A percentile compares a stretch with the other conserved stretches of the same genome.
Evolutionary conservation across 2,888 invertebrate genomes (phyloP).

Genomic region (Augochlorella aurata): DNA sequence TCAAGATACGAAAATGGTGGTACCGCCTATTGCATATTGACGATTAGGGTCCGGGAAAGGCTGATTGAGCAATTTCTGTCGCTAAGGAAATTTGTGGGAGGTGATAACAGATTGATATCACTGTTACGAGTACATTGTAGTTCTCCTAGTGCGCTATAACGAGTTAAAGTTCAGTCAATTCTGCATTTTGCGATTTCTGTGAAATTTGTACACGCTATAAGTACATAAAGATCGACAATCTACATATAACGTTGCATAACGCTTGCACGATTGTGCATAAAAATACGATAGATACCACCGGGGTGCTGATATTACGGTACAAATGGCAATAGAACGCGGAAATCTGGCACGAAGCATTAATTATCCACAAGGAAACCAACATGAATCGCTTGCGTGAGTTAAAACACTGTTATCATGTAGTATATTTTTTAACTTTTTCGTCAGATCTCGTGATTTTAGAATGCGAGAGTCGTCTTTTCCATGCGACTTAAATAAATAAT

Average conservation of each 20-base stretch:
- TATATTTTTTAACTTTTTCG: neutral
- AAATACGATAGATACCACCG: neutral
- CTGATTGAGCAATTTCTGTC: too few relatives aligned
- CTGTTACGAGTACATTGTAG: too few relatives aligned
- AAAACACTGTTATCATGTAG: neutral
- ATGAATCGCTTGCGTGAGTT: neutral
- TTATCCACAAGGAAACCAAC: neutral
- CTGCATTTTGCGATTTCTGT: neutral
- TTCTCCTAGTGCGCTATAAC: too few relatives aligned
- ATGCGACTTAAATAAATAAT: too few relatives aligned
- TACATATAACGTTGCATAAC: neutral
- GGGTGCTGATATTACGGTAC: neutral
- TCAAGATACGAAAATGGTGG: too few relatives aligned
- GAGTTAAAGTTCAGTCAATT: too few relatives aligned
- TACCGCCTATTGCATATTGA: too few relatives aligned
- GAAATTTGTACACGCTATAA: neutral
- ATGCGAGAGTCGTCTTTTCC: too few relatives aligned
- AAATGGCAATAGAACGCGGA: neutral
- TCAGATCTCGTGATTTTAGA: too few relatives aligned
- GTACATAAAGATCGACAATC: neutral
- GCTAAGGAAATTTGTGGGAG: too few relatives aligned
- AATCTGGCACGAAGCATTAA: neutral
- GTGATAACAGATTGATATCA: too few relatives aligned
- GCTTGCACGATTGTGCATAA: neutral
- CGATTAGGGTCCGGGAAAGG: too few relatives aligned